Base-by-base conservation (phyloP, 1,140 invertebrate species). In the Lineus longissimus region DNA sequence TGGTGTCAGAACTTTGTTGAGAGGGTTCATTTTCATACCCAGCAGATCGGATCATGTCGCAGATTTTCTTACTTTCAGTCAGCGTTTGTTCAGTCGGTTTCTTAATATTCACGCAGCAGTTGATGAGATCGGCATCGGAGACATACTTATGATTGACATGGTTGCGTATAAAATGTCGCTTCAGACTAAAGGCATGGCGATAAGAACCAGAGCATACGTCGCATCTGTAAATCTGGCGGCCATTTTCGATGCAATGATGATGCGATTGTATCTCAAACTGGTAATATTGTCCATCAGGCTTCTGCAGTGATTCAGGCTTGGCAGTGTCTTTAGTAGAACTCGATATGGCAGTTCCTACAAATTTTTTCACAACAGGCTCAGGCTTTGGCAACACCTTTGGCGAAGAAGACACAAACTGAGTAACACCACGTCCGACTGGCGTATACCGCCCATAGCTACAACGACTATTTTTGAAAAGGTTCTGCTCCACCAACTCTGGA, bases 61-160 rank as follows among this genome's bases (percentile, higher is more conserved):
- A 36, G 33, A 36, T 4, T 36, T 36, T 36, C 33, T 36, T 36
- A 36, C 15, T 36, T 15, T 36, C 33, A 4, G 33, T 15, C 33
- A 15, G 33, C 15, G 33, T 36, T 36, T 36, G 4, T 15, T 36
- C 33, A 36, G 4, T 36, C 33, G 33, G 15, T 36, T 36, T 36
- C 9, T 56, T 60, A 11, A 70, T 51, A 30, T 67, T 63, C 19
- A 81, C 75, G 19, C 77, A 75, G 71, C 74, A 82, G 64, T 82
- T 82, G 13, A 76, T 62, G 17, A 80, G 65, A 65, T 84, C 83
- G 31, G 76, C 33, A 36, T 79, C 73, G 19, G 81, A 80, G 4
- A 86, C 68, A 69, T 85, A 85, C 59, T 79, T 74, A 64, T 78
- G 77, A 65, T 86, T 85, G 2, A 87, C 78, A 70, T 87, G 86